A percentile compares a stretch with the other conserved stretches of the same genome.
These are phyloP conservation scores for Augiades crinisus DNA, from an alignment of 2,888 invertebrate genomes.

Conservation along the genomic window DNA sequence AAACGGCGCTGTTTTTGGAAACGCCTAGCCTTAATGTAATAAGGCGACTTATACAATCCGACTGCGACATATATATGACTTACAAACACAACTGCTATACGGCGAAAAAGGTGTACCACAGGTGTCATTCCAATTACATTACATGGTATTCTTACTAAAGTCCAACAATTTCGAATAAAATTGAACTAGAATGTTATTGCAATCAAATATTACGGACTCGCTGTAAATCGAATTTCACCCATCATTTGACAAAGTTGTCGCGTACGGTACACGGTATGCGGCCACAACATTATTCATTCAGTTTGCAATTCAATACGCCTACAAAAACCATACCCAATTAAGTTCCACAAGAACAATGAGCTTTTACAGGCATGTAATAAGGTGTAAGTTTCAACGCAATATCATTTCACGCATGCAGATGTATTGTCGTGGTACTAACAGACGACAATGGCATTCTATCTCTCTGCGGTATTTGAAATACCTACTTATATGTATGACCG, in stretches of 20 bases:
- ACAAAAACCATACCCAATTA: slow-evolving; percentile 32
- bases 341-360: slow-evolving; percentile 23
- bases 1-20: no score
- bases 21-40: no score
- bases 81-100: no score
- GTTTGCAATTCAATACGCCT: slow-evolving; percentile 42
- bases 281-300: slow-evolving; percentile 70
- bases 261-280: slow-evolving; percentile 54
- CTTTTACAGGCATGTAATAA: slow-evolving; percentile 33
- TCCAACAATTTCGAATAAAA: no score
- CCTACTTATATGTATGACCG: slow-evolving; percentile 13
- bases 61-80: no score
- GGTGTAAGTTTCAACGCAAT: slow-evolving; percentile 40
- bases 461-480: slow-evolving; percentile 22
- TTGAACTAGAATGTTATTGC: no score
- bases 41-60: no score
- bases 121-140: no score
- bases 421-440: slow-evolving; percentile 37
- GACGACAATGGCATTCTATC: slow-evolving; percentile 70
- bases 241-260: slow-evolving; percentile 51
- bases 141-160: no score
- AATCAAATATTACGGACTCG: slow-evolving; percentile 10
- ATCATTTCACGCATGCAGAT: slow-evolving; percentile 34
- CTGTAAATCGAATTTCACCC: slow-evolving; percentile 45
- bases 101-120: no score